phyloP scores from a whole-genome alignment of 2,888 invertebrate species.

The Antitype chi region DNA sequence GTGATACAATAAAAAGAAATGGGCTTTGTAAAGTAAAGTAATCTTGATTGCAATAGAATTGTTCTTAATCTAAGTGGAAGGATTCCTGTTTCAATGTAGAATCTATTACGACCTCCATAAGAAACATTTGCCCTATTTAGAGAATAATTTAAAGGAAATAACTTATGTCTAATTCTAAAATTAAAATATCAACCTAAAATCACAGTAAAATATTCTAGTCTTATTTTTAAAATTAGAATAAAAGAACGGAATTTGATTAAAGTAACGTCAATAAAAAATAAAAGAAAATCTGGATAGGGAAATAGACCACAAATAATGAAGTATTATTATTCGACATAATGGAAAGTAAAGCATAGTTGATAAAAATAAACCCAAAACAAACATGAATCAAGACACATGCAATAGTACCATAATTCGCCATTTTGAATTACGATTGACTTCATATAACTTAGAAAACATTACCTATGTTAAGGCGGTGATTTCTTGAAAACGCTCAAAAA shows the following conservation, averaged over 20 bases:
- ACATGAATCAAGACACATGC: neutral
- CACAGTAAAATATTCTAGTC: neutral
- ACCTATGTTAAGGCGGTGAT: no score
- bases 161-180: neutral
- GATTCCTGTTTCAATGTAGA: conserved; percentile 20
- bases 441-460: neutral
- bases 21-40: conserved; percentile 11
- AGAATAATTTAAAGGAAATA: neutral
- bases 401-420: neutral
- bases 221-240: neutral
- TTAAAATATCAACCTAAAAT: neutral
- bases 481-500: no score
- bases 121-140: conserved; percentile 5
- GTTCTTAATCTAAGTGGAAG: conserved; percentile 40
- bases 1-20: conserved; percentile 49
- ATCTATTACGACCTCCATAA: conserved; percentile 23
- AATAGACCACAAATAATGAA: neutral
- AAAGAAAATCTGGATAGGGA: no score
- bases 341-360: neutral
- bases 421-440: neutral
- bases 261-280: neutral
- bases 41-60: conserved; percentile 45
- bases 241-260: neutral
- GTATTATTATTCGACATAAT: no score
- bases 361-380: neutral